phyloP scores from a whole-genome alignment of 2,888 invertebrate genomes.

The Dolichopus griseipennis region DNA sequence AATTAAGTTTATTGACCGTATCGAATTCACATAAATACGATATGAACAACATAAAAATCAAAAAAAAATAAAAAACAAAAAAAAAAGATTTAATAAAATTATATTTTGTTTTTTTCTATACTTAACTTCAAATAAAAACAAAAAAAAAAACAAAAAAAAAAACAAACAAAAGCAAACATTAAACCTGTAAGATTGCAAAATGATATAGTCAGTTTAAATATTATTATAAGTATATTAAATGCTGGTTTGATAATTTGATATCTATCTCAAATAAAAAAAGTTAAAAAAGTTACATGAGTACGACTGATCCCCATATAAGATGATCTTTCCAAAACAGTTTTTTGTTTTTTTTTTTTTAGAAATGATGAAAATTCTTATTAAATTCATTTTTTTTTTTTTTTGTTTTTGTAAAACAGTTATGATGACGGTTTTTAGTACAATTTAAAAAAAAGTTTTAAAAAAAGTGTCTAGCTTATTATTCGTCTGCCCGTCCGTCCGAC shows the following conservation, averaged over 20 bases:
- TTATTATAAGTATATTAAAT: background rate
- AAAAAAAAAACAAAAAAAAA: conserved; percentile 8
- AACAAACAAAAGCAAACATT: too few species aligned
- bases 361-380: too few species aligned
- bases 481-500: too few species aligned
- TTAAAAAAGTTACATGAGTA: background rate
- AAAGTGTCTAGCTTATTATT: too few species aligned
- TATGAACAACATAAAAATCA: background rate
- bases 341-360: too few species aligned
- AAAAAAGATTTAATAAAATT: background rate
- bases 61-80: too few species aligned
- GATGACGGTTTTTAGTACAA: too few species aligned
- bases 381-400: too few species aligned
- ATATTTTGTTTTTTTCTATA: conserved; percentile 9
- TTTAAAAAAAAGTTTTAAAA: too few species aligned
- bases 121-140: conserved; percentile 16
- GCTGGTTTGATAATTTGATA: background rate
- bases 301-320: background rate
- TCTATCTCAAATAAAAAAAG: background rate
- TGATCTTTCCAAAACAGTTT: too few species aligned
- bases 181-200: conserved; percentile 10
- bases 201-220: too few species aligned
- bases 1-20: conserved; percentile 7
- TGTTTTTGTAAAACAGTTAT: too few species aligned
- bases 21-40: conserved; percentile 4